Base-by-base conservation (phyloP, 2,888 invertebrate genomes). In the Apoda limacodes region DNA sequence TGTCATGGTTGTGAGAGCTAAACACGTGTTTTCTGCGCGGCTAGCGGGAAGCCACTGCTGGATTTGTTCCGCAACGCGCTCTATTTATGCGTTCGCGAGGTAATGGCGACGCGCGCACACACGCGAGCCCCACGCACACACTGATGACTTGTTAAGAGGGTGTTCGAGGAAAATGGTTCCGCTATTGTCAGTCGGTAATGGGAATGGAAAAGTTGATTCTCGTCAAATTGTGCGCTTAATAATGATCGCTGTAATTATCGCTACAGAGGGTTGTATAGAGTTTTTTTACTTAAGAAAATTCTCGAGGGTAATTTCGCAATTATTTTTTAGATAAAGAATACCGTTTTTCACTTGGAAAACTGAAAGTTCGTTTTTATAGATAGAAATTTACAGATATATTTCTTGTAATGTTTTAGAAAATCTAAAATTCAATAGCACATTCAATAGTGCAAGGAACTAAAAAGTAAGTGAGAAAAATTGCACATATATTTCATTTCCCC, bases 181-280 rank as follows among this genome's bases (percentile, higher is more conserved):
- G 47, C 68, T 62, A 74, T 76, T 76, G 76, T 76, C 66, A 65
- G 55, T 52, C 55, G 47, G 61, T 69, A 69, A 74, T 72, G 62
- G 66, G 60, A 48, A 59, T 53, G 57, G 69, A 71, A 70, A 65
- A 71, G 66, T 74, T 65, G 63, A 69, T 67, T 67, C 64, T 55
- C 55, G 55, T 61, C 62, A 66, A 71, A 71, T 69, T 64, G 61
- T 66, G 60, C 63, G 55, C 55, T 46, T 66, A 63, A 64, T 69
- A 71, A 70, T 66, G 58, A 63, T 63, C 56, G 52, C 23, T 42
- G 55, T 66, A 72, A 76, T 76, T 75, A 72, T 65, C 64, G 58
- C 55, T 59, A 64, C 63, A 56, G 55, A n/a, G n/a, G 55, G 49
- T 47, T 44, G 42, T 33, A 33, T 32, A 34, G 37, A 36, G 37